Percentiles rank a stretch among this genome's conserved stretches.
Evolutionary conservation across 30 jellyfish, hydroid and myxozoan species (phyloP).

Genomic region (Pelagia noctiluca): DNA sequence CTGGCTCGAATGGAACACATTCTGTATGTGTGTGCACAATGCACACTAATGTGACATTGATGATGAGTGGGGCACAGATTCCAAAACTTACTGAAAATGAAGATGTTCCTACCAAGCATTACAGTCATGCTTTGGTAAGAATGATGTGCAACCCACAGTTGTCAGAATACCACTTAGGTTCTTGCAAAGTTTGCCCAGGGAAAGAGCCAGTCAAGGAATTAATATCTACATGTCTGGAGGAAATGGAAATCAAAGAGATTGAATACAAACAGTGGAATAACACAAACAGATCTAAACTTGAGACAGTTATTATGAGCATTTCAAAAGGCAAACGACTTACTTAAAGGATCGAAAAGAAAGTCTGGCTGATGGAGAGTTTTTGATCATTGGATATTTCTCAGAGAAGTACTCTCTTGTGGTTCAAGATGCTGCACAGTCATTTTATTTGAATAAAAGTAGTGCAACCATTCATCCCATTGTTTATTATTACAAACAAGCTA

Average conservation of each 20-base stretch:
- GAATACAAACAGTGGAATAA: slow-evolving; percentile 61
- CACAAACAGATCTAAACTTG: slow-evolving; percentile 49
- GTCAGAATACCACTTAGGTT: slow-evolving; percentile 24
- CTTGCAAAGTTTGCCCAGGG: slow-evolving; percentile 50
- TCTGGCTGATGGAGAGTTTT: too few species aligned
- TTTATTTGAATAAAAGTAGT: too few species aligned
- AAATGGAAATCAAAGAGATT: too few species aligned
- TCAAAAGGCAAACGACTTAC: too few species aligned
- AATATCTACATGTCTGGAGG: neutral
- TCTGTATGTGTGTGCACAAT: slow-evolving; percentile 75
- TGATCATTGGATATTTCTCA: slow-evolving; percentile 49
- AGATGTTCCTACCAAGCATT: slow-evolving; percentile 21
- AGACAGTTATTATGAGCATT: too few species aligned
- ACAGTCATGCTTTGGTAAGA: slow-evolving; percentile 29
- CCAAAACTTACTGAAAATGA: slow-evolving; percentile 12
- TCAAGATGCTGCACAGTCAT: too few species aligned
- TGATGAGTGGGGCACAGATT: slow-evolving; percentile 38
- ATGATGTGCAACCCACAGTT: slow-evolving; percentile 55
- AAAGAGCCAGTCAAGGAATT: slow-evolving; percentile 19
- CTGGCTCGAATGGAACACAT: too few species aligned
- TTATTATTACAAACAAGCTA: too few species aligned
- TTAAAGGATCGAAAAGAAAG: too few species aligned
- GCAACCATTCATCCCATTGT: slow-evolving; percentile 68
- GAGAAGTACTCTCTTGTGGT: too few species aligned
- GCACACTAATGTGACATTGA: slow-evolving; percentile 56